Evolutionary conservation across 1,140 invertebrate genomes (phyloP).

Genomic region (Rhopalosiphum padi): DNA sequence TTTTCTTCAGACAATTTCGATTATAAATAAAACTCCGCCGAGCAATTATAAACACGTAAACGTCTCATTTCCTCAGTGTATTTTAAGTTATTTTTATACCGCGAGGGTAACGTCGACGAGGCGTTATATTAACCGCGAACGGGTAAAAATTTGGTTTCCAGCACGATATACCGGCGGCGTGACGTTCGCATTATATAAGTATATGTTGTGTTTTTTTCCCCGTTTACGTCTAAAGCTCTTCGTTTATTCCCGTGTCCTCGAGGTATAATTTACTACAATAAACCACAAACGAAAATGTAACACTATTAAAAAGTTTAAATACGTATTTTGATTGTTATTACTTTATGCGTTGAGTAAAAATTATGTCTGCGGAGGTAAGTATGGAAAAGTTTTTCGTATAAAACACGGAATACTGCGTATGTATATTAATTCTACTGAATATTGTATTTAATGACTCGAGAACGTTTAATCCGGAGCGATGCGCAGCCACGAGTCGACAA

Average conservation of each 20-base stretch:
- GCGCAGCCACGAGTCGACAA: not conserved
- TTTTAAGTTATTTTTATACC: not conserved
- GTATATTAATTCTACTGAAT: not conserved
- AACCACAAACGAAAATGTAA: not conserved
- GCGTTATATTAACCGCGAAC: not conserved
- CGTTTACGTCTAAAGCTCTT: not conserved
- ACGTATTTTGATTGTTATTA: not conserved
- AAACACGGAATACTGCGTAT: not conserved
- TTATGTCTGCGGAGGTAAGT: not conserved
- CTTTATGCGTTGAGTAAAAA: not conserved
- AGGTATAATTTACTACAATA: not conserved
- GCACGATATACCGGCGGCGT: too few relatives aligned
- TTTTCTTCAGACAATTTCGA: not conserved
- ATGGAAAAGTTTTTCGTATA: not conserved
- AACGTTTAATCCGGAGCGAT: not conserved
- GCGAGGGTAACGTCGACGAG: not conserved
- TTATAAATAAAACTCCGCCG: not conserved
- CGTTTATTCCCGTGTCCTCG: not conserved
- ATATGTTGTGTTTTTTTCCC: not conserved
- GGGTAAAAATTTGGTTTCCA: not conserved
- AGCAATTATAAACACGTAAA: not conserved
- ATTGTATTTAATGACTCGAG: not conserved
- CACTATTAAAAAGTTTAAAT: conserved; percentile 16
- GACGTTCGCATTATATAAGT: not conserved
- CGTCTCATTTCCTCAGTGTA: not conserved